phyloP scores from a whole-genome alignment of 2,797 vertebrate genomes.

The Ceyx erithaca region DNA sequence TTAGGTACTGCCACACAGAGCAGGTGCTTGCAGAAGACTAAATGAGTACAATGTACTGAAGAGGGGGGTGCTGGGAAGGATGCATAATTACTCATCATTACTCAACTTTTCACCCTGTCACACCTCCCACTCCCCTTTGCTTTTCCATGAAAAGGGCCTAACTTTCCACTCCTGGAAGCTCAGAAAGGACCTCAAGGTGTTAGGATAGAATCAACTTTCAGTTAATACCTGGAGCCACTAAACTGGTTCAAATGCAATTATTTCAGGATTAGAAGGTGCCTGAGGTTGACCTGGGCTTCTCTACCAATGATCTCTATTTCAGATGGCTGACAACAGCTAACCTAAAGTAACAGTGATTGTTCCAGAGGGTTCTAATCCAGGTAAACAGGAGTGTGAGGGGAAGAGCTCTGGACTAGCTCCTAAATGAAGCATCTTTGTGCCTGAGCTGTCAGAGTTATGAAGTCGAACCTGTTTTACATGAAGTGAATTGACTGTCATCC shows the following conservation, averaged over 20 bases:
- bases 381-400: not conserved
- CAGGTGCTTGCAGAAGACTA: not conserved
- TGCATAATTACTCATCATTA: not conserved
- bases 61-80: not conserved
- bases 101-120: not conserved
- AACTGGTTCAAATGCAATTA: not conserved
- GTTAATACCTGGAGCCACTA: not conserved
- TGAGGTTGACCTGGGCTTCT: not conserved
- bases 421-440: not conserved
- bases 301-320: not conserved
- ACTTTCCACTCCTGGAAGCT: not conserved
- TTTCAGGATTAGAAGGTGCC: not conserved
- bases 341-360: not conserved
- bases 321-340: not conserved
- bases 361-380: not conserved
- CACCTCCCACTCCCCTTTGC: not conserved
- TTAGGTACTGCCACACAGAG: not conserved
- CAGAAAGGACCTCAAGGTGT: not conserved
- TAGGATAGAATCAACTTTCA: not conserved
- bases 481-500: not conserved
- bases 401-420: not conserved
- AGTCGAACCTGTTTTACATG: not conserved
- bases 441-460: not conserved
- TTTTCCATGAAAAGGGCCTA: not conserved
- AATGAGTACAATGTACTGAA: not conserved